A percentile compares a stretch with the other conserved stretches of the same genome.
phyloP scores from a whole-genome alignment of 92 coral and sea anemone species.

The Bergia puertoricense region DNA sequence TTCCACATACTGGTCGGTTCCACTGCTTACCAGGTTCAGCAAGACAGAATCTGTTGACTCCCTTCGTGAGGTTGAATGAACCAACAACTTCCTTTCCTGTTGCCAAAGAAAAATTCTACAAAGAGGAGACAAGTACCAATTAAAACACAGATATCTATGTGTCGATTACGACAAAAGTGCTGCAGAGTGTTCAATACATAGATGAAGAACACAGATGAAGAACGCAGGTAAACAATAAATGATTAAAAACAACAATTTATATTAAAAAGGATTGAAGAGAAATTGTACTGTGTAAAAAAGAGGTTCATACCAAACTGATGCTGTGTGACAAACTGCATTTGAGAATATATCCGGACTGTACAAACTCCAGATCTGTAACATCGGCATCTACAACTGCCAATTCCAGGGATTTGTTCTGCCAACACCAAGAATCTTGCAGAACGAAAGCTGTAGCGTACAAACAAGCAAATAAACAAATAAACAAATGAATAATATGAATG shows the following conservation, averaged over 20 bases:
- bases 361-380: constrained; percentile 70
- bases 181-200: background rate
- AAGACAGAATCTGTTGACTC: constrained; percentile 89
- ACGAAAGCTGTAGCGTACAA: constrained; percentile 57
- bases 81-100: constrained; percentile 89
- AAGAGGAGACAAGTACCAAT: background rate
- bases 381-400: constrained; percentile 70
- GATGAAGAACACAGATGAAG: too few relatives aligned
- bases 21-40: constrained; percentile 84
- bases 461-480: background rate
- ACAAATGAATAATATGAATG: too few relatives aligned
- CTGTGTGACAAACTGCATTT: constrained; percentile 94
- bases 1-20: background rate
- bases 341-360: constrained; percentile 89
- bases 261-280: background rate
- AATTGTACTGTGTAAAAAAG: background rate
- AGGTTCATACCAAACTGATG: constrained; percentile 75
- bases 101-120: constrained; percentile 87
- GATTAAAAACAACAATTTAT: background rate
- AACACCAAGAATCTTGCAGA: constrained; percentile 95
- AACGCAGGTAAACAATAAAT: too few relatives aligned
- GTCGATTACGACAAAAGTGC: background rate
- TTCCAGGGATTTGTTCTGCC: constrained; percentile 90
- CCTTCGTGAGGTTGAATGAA: constrained; percentile 88
- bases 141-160: background rate